phyloP scores from a whole-genome alignment of 2,113 vertebrate genomes.

The Hylia prasina region DNA sequence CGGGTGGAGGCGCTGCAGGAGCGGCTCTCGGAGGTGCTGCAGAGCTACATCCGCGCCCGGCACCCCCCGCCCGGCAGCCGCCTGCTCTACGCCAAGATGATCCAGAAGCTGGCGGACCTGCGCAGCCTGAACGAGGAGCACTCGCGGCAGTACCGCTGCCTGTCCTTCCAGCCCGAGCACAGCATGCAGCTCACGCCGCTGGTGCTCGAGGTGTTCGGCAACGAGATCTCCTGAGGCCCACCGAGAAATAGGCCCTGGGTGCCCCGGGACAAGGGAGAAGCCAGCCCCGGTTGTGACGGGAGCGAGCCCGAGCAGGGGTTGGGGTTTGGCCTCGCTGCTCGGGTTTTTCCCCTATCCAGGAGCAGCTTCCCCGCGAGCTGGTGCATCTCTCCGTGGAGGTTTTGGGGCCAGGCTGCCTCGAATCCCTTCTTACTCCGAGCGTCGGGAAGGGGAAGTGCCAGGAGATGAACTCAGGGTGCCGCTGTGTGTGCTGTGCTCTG shows the following conservation, averaged over 20 bases:
- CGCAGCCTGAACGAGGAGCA: constrained; percentile 97
- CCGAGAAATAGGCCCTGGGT: not conserved
- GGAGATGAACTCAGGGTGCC: rapidly evolving
- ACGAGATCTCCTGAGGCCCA: constrained; percentile 83
- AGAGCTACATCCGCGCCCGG: constrained; percentile 89
- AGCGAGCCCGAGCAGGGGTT: not conserved
- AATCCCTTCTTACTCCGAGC: not conserved
- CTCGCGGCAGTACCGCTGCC: constrained; percentile 92
- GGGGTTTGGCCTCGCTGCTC: not conserved
- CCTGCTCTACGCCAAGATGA: constrained; percentile 95
- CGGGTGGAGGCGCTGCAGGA: constrained; percentile 91
- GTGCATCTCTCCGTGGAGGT: not conserved
- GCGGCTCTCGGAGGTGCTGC: constrained; percentile 85
- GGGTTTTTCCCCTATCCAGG: too few relatives aligned
- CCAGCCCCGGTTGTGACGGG: rapidly evolving
- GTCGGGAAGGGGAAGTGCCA: rapidly evolving
- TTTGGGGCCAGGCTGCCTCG: not conserved
- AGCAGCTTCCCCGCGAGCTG: not conserved
- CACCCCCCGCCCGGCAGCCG: constrained; percentile 81
- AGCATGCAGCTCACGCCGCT: constrained; percentile 96
- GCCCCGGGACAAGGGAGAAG: not conserved
- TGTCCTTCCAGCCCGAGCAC: constrained; percentile 91
- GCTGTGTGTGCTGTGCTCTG: not conserved
- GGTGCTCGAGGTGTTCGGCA: constrained; percentile 93
- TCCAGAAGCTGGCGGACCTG: constrained; percentile 95